phyloP scores from a whole-genome alignment of 2,888 invertebrate species.

The Andrena chrysosceles region DNA sequence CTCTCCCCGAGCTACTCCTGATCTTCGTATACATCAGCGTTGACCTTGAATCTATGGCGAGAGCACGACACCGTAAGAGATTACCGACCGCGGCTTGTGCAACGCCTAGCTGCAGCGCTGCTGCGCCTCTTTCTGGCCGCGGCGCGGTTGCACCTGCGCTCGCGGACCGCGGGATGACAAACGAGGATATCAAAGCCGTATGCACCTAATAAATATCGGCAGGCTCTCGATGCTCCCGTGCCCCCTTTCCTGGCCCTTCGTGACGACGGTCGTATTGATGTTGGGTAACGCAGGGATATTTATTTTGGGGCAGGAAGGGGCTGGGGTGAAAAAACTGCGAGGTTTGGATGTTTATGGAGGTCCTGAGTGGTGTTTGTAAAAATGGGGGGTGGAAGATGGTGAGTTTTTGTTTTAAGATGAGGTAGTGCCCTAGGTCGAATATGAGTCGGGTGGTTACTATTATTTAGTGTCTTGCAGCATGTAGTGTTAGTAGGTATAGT shows the following conservation, averaged over 20 bases:
- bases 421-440: no score
- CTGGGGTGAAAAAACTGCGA: no score
- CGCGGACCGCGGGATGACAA: slow-evolving; percentile 40
- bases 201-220: slow-evolving; percentile 54
- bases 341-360: no score
- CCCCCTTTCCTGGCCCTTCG: neutral
- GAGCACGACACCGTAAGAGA: slow-evolving; percentile 62
- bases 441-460: no score
- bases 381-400: no score
- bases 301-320: no score
- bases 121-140: slow-evolving; percentile 20
- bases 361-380: no score
- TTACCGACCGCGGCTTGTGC: slow-evolving; percentile 33
- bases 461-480: no score
- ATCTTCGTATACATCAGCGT: slow-evolving; percentile 53
- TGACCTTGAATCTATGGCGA: slow-evolving; percentile 72
- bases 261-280: no score
- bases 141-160: slow-evolving; percentile 47
- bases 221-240: neutral
- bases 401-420: no score
- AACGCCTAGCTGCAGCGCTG: slow-evolving; percentile 34
- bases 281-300: no score
- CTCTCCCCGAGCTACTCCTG: slow-evolving; percentile 61
- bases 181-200: slow-evolving; percentile 57
- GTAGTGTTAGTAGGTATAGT: no score